These are phyloP conservation scores for Notarius lentiginosus DNA, from an alignment of 2,113 vertebrate species.

Conservation along the genomic window DNA sequence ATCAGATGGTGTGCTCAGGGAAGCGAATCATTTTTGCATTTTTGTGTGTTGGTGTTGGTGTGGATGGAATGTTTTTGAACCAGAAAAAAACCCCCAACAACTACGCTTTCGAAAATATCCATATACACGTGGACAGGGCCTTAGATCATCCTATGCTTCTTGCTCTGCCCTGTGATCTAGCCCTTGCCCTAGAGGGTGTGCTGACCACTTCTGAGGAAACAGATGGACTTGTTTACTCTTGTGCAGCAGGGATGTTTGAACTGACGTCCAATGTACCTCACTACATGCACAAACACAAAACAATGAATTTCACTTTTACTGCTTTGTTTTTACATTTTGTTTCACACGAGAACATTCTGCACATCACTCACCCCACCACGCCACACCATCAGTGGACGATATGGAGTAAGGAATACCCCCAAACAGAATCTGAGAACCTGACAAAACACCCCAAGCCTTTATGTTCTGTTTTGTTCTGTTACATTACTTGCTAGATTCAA, in stretches of 20 bases:
- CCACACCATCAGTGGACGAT: background rate
- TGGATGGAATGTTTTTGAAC: background rate
- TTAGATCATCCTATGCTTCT: background rate
- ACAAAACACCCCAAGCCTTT: background rate
- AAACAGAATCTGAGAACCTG: background rate
- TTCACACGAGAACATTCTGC: background rate
- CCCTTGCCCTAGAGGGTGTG: background rate
- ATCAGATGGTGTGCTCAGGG: background rate
- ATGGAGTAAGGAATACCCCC: background rate
- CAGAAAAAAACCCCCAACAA: background rate
- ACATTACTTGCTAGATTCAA: background rate
- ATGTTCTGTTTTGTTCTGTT: background rate
- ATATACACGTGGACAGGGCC: background rate
- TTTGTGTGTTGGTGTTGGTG: background rate
- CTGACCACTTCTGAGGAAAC: slow-evolving; percentile 14
- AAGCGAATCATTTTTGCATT: background rate
- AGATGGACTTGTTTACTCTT: background rate
- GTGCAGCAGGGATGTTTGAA: background rate
- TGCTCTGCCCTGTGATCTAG: background rate
- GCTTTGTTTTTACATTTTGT: background rate
- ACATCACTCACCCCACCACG: background rate
- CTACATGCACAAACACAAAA: background rate
- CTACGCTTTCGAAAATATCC: background rate
- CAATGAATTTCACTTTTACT: background rate
- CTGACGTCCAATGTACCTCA: too few species aligned